These are phyloP conservation scores for Epinephelus malabaricus DNA, from an alignment of 2,797 vertebrate genomes.

Conservation along the genomic window DNA sequence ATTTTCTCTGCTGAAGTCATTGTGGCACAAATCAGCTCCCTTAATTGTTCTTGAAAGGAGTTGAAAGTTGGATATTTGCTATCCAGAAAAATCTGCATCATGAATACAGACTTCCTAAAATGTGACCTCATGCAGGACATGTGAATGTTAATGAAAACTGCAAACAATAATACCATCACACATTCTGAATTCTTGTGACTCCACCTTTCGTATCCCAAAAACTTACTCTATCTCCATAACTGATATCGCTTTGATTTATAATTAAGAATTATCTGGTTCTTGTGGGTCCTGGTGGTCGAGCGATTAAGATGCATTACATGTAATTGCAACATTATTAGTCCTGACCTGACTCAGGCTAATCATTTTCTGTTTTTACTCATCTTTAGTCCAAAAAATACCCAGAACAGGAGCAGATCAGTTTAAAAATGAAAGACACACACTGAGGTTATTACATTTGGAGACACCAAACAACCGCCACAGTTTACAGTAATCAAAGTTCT, in stretches of 20 bases:
- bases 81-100: conserved; percentile 1
- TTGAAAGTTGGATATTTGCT: conserved; percentile 10
- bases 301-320: not conserved
- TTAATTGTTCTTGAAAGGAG: not conserved
- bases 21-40: not conserved
- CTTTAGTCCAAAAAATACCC: not conserved
- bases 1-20: not conserved
- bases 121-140: not conserved
- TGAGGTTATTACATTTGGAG: not conserved
- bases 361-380: not conserved
- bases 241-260: not conserved
- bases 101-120: not conserved
- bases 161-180: not conserved
- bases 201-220: no score
- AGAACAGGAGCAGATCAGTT: not conserved
- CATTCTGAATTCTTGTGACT: not conserved
- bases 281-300: not conserved
- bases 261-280: not conserved
- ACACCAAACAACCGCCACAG: not conserved
- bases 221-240: not conserved
- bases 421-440: not conserved
- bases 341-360: not conserved
- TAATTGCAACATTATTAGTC: not conserved
- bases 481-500: not conserved
- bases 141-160: not conserved